Base-by-base conservation (phyloP, 2,888 invertebrate species). In the Drosophila setosimentum region DNA sequence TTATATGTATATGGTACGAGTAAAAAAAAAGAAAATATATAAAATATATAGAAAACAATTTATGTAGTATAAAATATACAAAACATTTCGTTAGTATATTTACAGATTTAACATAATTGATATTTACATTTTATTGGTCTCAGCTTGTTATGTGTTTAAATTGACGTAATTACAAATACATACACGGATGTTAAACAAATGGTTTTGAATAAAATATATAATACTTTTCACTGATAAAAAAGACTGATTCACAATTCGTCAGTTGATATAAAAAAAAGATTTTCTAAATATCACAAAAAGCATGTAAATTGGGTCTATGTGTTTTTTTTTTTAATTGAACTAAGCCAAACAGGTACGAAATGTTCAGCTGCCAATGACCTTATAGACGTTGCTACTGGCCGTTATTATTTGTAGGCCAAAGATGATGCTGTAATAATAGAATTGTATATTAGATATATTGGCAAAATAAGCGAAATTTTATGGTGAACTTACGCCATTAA, bases 401-500 rank as follows among this genome's bases (percentile, higher is more conserved):
- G 91, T 73, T 1, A 92, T 91, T 68, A 91, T 93, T 66, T 92
- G 92, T 51, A 93, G 91, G 63, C 93, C 92, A 58, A 84, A 93
- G 42, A 93, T 91, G 53, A 83, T 76, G 63, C 93, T 93, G 86
- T 0, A 84, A 87, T 11, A 8, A 3, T 27, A 37, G 5, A 21
- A 13, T 21, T 3, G 11, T 40, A 37, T 29, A 24, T n/a, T 10
- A n/a, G 6, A 11, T 24, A 21, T 11, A 11, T 6, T 5, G 5
- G 6, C 1, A 11, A 16, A 21, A 35, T 7, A 0, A 33, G 10
- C 13, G 7, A 27, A 10, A 30, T 45, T 48, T 33, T 7, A 35
- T 21, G 7, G 1, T 29, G 3, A 27, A 94, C 95, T 94, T 92
- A 95, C 95, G 94, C 91, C 65, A 94, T 91, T 59, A 94, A 92